A percentile compares a stretch with the other conserved stretches of the same genome.
Conservation (phyloP, 2,888 invertebrate genomes). For the Erannis defoliaria region DNA sequence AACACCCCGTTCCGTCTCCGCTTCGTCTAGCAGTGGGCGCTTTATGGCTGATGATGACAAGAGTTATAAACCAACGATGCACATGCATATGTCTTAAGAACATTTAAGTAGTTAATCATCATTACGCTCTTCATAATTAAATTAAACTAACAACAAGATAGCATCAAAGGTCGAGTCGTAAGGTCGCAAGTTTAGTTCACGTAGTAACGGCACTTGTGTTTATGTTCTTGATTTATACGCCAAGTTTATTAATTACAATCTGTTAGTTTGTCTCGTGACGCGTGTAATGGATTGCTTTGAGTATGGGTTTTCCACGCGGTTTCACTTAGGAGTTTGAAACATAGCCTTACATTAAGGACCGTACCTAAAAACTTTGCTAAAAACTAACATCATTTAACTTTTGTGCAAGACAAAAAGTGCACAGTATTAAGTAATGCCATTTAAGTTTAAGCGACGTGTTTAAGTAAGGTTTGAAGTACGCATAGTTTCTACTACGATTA, state of each 20-base stretch:
- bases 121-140: conserved; percentile 24
- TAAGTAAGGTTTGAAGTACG: too few species aligned
- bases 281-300: conserved; percentile 31
- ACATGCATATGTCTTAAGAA: background rate
- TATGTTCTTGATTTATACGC: conserved; percentile 48
- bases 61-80: too few species aligned
- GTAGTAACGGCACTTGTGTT: conserved; percentile 39
- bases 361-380: too few species aligned
- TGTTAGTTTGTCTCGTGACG: conserved; percentile 32
- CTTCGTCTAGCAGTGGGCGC: too few species aligned
- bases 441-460: too few species aligned
- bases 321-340: background rate
- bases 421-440: too few species aligned
- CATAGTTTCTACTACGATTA: too few species aligned
- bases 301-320: background rate
- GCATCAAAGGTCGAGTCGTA: conserved; percentile 19
- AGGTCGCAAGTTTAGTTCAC: conserved; percentile 28
- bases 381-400: too few species aligned
- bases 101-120: background rate
- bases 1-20: too few species aligned
- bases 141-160: conserved; percentile 18
- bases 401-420: too few species aligned
- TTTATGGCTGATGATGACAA: too few species aligned
- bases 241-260: conserved; percentile 53
- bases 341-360: too few species aligned